A percentile compares a stretch with the other conserved stretches of the same genome.
These are phyloP conservation scores for Aphidius gifuensis DNA, from an alignment of 1,140 invertebrate genomes.

Conservation along the genomic window DNA sequence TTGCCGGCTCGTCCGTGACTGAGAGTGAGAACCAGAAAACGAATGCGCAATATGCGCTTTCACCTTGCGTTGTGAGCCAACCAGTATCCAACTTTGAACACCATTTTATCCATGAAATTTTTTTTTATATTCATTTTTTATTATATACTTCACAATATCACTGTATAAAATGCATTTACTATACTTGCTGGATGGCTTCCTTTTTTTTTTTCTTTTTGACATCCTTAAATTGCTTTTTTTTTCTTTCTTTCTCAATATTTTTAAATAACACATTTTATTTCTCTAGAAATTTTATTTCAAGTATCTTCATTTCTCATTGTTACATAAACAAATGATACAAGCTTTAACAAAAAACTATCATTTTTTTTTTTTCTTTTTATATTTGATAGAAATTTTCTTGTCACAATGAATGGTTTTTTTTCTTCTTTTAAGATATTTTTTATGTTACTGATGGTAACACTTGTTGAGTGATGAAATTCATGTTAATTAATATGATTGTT, in stretches of 20 bases:
- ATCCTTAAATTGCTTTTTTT: neutral
- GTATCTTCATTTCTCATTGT: neutral
- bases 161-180: neutral
- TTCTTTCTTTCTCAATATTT: neutral
- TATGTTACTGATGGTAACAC: no score
- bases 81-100: conserved; percentile 8
- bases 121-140: neutral
- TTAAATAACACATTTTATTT: neutral
- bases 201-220: neutral
- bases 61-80: conserved; percentile 39
- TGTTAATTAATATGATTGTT: neutral
- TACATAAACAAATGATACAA: no score
- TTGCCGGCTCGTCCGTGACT: conserved; percentile 52
- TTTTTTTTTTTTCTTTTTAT: no score
- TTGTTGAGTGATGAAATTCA: neutral
- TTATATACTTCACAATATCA: neutral
- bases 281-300: neutral
- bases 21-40: conserved; percentile 29
- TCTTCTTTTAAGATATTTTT: no score
- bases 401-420: no score
- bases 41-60: conserved; percentile 51
- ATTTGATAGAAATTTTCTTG: no score
- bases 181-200: neutral
- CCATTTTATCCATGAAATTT: conserved; percentile 2
- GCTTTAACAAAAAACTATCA: no score